phyloP scores from a whole-genome alignment of 53 echinoderm and acorn worm species.

The Patiria pectinifera region DNA sequence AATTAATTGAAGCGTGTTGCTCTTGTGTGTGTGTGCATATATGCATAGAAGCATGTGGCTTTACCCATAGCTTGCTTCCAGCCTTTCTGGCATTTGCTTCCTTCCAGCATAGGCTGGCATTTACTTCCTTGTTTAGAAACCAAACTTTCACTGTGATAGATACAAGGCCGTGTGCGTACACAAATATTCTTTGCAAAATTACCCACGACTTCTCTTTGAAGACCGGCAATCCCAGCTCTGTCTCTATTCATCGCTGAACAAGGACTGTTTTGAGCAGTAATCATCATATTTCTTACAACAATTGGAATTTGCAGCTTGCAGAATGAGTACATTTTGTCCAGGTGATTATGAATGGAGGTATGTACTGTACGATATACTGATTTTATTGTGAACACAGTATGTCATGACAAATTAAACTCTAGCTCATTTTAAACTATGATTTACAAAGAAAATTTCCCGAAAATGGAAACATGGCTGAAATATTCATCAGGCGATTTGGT shows the following conservation, averaged over 20 bases:
- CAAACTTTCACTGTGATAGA: background rate
- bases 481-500: too few relatives aligned
- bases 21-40: background rate
- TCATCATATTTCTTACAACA: background rate
- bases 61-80: background rate
- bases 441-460: too few relatives aligned
- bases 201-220: too few relatives aligned
- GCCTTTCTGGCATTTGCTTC: background rate
- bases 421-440: too few relatives aligned
- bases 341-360: slow-evolving; percentile 30
- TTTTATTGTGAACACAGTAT: too few relatives aligned
- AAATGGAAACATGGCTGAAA: too few relatives aligned
- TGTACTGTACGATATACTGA: background rate
- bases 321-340: background rate
- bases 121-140: slow-evolving; percentile 9
- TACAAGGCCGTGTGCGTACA: background rate
- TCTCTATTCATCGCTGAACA: too few relatives aligned
- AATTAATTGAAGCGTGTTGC: background rate
- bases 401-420: too few relatives aligned
- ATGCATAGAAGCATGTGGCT: background rate
- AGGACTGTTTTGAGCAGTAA: too few relatives aligned
- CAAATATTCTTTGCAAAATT: background rate
- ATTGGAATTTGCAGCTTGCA: background rate
- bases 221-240: too few relatives aligned
- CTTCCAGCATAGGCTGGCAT: background rate